Evolutionary conservation across 2,888 invertebrate genomes (phyloP).

Genomic region (Brachyopa scutellaris): DNA sequence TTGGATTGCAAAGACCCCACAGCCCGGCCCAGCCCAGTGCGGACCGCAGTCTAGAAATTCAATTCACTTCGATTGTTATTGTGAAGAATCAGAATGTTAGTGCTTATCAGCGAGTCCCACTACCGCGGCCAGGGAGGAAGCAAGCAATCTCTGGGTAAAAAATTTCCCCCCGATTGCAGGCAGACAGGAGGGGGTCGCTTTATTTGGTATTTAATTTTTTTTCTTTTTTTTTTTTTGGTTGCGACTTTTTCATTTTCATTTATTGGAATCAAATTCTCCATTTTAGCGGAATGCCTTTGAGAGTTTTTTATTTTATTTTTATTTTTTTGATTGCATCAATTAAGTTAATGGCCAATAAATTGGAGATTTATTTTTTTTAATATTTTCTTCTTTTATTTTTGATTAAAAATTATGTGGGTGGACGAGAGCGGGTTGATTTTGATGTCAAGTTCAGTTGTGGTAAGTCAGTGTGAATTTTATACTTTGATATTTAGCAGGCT

Average conservation of each 20-base stretch:
- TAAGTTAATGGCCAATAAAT: conserved; percentile 59
- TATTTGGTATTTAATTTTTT: conserved; percentile 22
- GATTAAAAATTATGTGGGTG: background rate
- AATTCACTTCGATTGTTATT: conserved; percentile 55
- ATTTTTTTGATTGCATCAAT: too few relatives aligned
- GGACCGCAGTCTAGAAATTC: conserved; percentile 19
- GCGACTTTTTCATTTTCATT: background rate
- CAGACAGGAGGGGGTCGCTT: background rate
- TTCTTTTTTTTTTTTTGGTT: too few relatives aligned
- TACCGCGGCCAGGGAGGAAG: background rate
- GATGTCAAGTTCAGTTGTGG: too few relatives aligned
- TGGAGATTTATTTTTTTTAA: conserved; percentile 7
- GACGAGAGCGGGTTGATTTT: background rate
- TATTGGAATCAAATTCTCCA: conserved; percentile 31
- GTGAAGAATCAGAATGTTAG: conserved; percentile 17
- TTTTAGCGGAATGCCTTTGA: conserved; percentile 22
- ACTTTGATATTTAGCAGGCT: too few relatives aligned
- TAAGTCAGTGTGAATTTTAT: too few relatives aligned
- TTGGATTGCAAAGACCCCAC: too few relatives aligned
- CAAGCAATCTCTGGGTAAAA: conserved; percentile 29
- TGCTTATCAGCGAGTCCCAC: conserved; percentile 45
- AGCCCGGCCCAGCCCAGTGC: too few relatives aligned
- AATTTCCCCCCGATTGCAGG: background rate
- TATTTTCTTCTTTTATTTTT: background rate
- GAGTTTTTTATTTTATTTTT: conserved; percentile 44